Evolutionary conservation across 2,888 invertebrate genomes (phyloP), one percentile per base, ranked within the genome.

Genomic region (Disparrhopalites patrizii): DNA sequence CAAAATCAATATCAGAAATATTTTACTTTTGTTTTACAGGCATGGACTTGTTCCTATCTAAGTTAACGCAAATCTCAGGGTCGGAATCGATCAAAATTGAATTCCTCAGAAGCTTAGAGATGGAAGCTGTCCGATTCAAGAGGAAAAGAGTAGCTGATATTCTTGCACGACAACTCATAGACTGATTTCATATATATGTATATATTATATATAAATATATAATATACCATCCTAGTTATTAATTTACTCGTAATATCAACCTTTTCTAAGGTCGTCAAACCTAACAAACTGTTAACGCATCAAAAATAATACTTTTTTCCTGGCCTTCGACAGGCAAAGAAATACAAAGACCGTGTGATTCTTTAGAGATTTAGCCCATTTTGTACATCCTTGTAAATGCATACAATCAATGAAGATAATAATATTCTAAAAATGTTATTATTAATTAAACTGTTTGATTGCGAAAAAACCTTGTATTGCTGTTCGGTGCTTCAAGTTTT

Each of bases 71-170:
- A 52, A 62, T 75, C 33, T 67, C 68, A 52, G 75, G 75, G 28
- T 70, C 73, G 15, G 68, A 69, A 43, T 67, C 68, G 20, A 73
- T 71, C 43, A 72, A 70, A 66, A 67, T 68, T 60, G 70, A 72
- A 18, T 74, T 75, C 67, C 65, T 75, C 38, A 71, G 70, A 66
- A 62, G 65, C 28, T 68, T 75, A 64, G 72, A 70, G 51, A 70
- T 66, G 51, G 90, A 91, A 81, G 87, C 89, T 52, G 81, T 88
- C 75, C 82, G 90, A 76, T 91, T 90, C 79, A 91, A 90, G 79
- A 82, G 90, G 75, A 86, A 87, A 78, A 83, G 84, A 73, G 81
- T 90, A 70, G 88, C 87, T 31, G 83, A 84, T 76, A 78, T 86
- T 67, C 81, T 89, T 68, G 87, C 88, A 79, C 86, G 88, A 38